Evolutionary conservation across 2,888 invertebrate genomes (phyloP), one percentile per base, ranked within the genome.

Genomic region (Pristionchus mayeri): DNA sequence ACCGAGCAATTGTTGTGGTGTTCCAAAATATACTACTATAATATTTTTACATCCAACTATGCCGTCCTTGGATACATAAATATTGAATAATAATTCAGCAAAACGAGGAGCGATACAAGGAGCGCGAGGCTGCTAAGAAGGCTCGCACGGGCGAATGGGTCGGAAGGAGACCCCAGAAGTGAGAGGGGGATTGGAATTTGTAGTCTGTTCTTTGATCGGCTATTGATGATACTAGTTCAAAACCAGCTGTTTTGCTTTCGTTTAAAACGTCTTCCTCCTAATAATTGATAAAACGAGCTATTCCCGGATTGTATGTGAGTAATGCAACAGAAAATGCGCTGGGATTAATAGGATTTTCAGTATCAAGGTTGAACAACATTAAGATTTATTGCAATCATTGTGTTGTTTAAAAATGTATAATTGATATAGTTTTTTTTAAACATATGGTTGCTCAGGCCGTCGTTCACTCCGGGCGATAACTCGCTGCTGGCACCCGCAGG

Each of bases 91-190:
- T 21, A 54, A 83, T 86, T 2, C 40, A 88, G 86, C 87, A 90
- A 85, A 84, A 88, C 57, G 90, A 90, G 54, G 88, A 88, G 78
- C 67, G 87, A 27, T 89, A 86, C 85, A 86, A 87, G 50, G 86
- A 84, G 84, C 94, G 96, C 21, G 95, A 96, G 87, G 96, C 95
- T 90, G 93, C 93, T 21, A 93, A 94, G 88, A 93, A 93, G 90
- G 89, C 93, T 86, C 90, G 91, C 89, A 91, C 63, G 48, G 84
- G 84, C 21, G 84, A 84, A n/a, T 71, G 84, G 71, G 40, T 21
- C 18, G 78, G 84, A 0, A 37, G 60, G 48, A 57, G 78, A 54
- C 84, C 84, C 2, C 84, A 84, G 75, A 71, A 24, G 84, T 84
- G 44, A 52, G 84, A 0, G 18, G 18, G 30, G 18, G 27, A 44